A percentile compares a stretch with the other conserved stretches of the same genome.
Conservation (phyloP, 2,797 vertebrate species). For the Pseudochromis fuscus region DNA sequence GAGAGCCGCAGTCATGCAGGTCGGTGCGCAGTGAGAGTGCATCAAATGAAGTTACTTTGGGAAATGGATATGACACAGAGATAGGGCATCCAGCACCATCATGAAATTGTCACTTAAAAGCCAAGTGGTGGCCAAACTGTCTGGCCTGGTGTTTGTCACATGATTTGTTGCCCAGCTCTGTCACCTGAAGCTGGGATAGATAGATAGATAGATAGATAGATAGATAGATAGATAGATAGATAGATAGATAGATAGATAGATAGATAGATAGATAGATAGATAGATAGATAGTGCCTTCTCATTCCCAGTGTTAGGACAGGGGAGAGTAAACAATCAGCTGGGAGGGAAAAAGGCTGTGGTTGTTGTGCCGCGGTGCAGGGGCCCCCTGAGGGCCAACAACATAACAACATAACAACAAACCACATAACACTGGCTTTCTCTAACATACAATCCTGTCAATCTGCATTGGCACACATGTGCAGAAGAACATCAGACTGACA, state of each 20-base stretch:
- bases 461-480: constrained; percentile 71
- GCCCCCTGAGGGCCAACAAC: constrained; percentile 62
- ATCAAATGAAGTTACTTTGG: constrained; percentile 79
- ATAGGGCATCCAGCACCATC: constrained; percentile 47
- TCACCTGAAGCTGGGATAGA: constrained; percentile 44
- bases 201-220: constrained; percentile 39
- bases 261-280: constrained; percentile 21
- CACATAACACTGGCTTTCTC: constrained; percentile 64
- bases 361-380: constrained; percentile 53
- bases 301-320: constrained; percentile 11
- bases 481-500: constrained; percentile 85
- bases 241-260: constrained; percentile 23
- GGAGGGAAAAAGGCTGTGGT: constrained; percentile 30
- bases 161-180: constrained; percentile 12
- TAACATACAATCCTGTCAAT: constrained; percentile 80
- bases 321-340: constrained; percentile 46
- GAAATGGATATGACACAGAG: constrained; percentile 76
- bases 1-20: constrained; percentile 62
- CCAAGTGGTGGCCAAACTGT: constrained; percentile 49
- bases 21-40: constrained; percentile 71
- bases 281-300: constrained; percentile 13
- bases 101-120: constrained; percentile 66
- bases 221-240: constrained; percentile 38
- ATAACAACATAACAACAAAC: constrained; percentile 62
- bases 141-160: constrained; percentile 55